Conservation (phyloP, 2,888 invertebrate genomes). For the Homarus gammarus region DNA sequence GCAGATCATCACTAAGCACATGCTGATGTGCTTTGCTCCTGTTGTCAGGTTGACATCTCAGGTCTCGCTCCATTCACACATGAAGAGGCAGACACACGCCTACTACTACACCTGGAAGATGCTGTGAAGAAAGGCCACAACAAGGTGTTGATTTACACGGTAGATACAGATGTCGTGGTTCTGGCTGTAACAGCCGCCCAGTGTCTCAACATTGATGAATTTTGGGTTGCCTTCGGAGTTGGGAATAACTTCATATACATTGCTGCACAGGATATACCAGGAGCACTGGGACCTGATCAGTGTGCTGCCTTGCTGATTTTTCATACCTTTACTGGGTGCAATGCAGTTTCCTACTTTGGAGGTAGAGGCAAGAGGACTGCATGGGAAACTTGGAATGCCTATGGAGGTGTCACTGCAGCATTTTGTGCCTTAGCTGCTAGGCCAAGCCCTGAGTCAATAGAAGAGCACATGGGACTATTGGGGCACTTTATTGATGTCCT, state of each 20-base stretch:
- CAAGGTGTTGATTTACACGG: constrained; percentile 12
- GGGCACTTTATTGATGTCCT: constrained; percentile 32
- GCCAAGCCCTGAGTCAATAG: too few species aligned
- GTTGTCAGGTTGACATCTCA: constrained; percentile 21
- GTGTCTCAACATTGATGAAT: constrained; percentile 20
- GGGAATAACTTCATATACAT: constrained; percentile 25
- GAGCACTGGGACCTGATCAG: too few species aligned
- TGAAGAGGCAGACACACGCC: constrained; percentile 33
- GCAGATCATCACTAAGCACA: too few species aligned
- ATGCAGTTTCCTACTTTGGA: too few species aligned
- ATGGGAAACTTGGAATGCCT: too few species aligned
- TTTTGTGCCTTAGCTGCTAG: too few species aligned
- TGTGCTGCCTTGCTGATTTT: too few species aligned
- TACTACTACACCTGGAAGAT: constrained; percentile 43
- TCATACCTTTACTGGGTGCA: too few species aligned
- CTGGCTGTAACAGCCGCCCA: constrained; percentile 18
- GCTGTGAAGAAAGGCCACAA: constrained; percentile 29
- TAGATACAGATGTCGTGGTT: too few species aligned
- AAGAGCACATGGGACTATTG: constrained; percentile 40
- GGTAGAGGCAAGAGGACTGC: too few species aligned
- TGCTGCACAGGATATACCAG: constrained; percentile 13
- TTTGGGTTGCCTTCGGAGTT: constrained; percentile 31
- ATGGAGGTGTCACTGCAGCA: too few species aligned
- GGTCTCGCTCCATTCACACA: constrained; percentile 35
- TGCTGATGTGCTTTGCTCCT: constrained; percentile 39